Base-by-base conservation (phyloP, 2,888 invertebrate species). In the Cheilosia impressa region DNA sequence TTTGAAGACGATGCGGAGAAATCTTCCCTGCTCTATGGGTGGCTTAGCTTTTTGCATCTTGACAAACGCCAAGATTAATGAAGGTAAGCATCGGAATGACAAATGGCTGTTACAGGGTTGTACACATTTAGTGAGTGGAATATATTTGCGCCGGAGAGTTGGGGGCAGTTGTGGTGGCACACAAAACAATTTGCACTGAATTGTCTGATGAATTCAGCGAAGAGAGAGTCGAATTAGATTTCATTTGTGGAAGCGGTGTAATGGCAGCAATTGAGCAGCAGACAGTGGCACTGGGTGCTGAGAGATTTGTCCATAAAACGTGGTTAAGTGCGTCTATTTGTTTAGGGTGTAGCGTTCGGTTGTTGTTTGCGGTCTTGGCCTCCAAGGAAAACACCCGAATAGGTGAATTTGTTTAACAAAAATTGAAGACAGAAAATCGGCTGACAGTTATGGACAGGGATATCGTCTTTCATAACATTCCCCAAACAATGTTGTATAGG, bases 31-130 rank as follows among this genome's bases (percentile, higher is more conserved):
- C 38, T 47, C 41, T 19, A 1, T 9, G 57, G 43, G 58, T 69
- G 76, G 71, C 47, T 81, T 85, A 72, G 85, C 85, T 85, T 85
- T 85, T 81, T 85, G 85, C 85, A 85, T 81, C 80, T 72, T 77
- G 80, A 81, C 80, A 85, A 85, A 85, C 81, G 85, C 81, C 76
- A 71, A 85, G 85, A 85, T 85, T 85, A 85, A 85, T 85, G 85
- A 85, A 85, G 85, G 85, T 80, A 71, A 76, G 81, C 76, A 77
- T 50, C 63, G 81, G 57, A 81, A 85, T 85, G 85, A 85, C 85
- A 85, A 85, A 85, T 85, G 81, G 81, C 66, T 76, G 55, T 71
- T 76, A 68, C 75, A 57, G 75, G 65, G 69, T 80, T 71, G 69
- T 76, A 84, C 65, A 80, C 79, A 80, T 66, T 75, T 65, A 66